Base-by-base conservation (phyloP, 2,113 vertebrate genomes). In the Amphiprion ocellaris region DNA sequence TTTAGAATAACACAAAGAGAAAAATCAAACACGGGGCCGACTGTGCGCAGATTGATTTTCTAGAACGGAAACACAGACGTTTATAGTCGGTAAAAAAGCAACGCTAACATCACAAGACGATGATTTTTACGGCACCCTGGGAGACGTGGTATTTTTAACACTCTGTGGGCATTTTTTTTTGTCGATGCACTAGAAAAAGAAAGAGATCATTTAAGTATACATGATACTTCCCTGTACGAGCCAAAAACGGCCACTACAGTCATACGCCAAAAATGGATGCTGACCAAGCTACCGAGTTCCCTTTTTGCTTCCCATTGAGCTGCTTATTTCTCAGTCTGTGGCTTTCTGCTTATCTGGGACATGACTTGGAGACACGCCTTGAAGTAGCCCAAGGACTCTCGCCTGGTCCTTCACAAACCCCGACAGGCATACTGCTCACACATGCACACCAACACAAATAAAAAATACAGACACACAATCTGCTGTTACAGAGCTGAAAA, bases 151-250 rank as follows among this genome's bases (percentile, higher is more conserved):
- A 92, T 89, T 89, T 91, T 85, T 87, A 88, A 75, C 39, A 54
- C 68, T 70, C 83, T 74, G 91, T 88, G 89, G 86, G 86, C 74
- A 86, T 83, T 83, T 60, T 86, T 59, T 86, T 87, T 71, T 76
- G 69, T 90, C 79, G 67, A 55, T 54, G 75, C 16, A 74, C 82
- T 49, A 75, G 46, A 80, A 82, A 33, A 74, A 73, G 62, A 76
- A 83, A 78, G 4, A 81, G 65, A 69, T 65, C 11, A 71, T 78
- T 83, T 74, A 76, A 78, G 75, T 58, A 50, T 21, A 72, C 56
- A 74, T 54, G 74, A 69, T 73, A 70, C 75, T 87, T 77, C 76
- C 60, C 67, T 69, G 15, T 59, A 46, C 19, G 21, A 76, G 76
- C 73, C 62, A 71, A 83, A 88, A 79, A 87, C 50, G 69, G 65